Percentiles rank a stretch among this genome's conserved stretches.
Evolutionary conservation across 2,797 vertebrate species (phyloP).

Genomic region (Tokudaia tokunoshimensis): DNA sequence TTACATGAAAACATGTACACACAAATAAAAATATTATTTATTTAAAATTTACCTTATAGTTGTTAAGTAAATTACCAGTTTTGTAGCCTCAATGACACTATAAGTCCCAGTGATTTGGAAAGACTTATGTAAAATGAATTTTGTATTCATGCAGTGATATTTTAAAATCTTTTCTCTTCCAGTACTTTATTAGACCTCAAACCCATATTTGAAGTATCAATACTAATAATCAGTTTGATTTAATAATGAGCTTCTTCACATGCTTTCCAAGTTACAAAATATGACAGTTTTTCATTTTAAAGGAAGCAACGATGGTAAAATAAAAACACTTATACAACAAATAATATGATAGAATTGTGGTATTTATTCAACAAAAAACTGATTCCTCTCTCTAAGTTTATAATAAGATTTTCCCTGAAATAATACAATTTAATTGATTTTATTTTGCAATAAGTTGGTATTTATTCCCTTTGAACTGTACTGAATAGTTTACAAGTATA

Average conservation of each 20-base stretch:
- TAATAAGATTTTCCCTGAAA: conserved; percentile 9
- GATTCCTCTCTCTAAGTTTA: background rate
- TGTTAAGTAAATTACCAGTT: background rate
- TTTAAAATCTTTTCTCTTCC: conserved; percentile 26
- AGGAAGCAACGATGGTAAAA: background rate
- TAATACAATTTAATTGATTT: background rate
- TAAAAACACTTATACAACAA: background rate
- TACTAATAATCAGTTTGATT: background rate
- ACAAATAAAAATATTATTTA: conserved; percentile 9
- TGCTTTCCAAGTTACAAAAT: background rate
- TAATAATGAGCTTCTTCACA: background rate
- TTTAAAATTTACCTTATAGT: background rate
- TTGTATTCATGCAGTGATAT: background rate
- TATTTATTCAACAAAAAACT: background rate
- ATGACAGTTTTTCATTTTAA: background rate
- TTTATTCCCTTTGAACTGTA: background rate
- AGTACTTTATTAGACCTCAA: conserved; percentile 12
- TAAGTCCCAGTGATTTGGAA: background rate
- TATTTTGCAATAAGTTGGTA: conserved; percentile 13
- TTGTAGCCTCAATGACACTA: background rate
- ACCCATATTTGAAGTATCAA: background rate
- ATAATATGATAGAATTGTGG: background rate
- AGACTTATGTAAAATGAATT: conserved; percentile 7
- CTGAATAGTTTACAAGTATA: background rate
- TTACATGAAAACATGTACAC: background rate